phyloP scores from a whole-genome alignment of 2,113 vertebrate genomes.

The Sylvilagus bachmani region DNA sequence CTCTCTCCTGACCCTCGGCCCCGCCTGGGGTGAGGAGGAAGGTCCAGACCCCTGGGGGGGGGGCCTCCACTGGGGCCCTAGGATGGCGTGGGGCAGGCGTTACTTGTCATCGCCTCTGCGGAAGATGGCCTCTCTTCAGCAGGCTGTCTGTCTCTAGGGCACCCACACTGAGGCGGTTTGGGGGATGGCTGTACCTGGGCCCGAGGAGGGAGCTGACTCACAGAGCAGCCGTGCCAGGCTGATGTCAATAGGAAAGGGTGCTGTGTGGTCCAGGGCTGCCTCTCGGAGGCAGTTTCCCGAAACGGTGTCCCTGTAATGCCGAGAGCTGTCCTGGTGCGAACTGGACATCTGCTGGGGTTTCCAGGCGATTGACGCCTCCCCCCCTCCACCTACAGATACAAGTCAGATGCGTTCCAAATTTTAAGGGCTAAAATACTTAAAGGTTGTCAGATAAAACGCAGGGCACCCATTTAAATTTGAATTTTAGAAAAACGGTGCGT shows the following conservation, averaged over 20 bases:
- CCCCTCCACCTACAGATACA: background rate
- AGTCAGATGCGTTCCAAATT: background rate
- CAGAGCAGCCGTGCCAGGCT: background rate
- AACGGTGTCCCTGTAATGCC: background rate
- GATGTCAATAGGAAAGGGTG: background rate
- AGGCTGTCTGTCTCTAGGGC: background rate
- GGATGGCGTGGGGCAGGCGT: rapidly evolving
- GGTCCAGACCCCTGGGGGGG: no score
- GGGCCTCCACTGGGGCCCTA: no score
- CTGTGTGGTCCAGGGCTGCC: background rate
- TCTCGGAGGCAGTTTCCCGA: background rate
- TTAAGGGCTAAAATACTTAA: background rate
- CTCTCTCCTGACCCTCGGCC: background rate
- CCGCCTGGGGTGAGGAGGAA: background rate
- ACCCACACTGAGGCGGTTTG: rapidly evolving
- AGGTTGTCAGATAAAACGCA: background rate
- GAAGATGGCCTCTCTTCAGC: no score
- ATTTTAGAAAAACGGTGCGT: background rate
- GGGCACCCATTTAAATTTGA: background rate
- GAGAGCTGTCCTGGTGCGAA: no score
- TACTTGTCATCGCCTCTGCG: background rate
- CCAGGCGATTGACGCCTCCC: background rate
- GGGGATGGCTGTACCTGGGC: background rate
- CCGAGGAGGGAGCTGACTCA: background rate
- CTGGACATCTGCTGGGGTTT: background rate